Conservation (phyloP, 2,888 invertebrate species). For the Drosophila nr. perissopoda region DNA sequence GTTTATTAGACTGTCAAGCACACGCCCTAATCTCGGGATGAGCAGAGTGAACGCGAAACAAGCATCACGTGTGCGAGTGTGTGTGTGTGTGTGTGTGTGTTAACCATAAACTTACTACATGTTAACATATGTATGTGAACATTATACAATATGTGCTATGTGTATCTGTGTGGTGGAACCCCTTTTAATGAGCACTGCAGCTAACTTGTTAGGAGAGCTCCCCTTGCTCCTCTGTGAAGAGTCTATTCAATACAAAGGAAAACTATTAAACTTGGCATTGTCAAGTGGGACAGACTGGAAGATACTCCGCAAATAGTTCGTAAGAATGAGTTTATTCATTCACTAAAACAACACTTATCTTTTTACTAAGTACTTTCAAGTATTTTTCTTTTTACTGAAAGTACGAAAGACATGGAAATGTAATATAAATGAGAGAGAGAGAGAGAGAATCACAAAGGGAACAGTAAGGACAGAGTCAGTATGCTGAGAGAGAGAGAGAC, state of each 20-base stretch:
- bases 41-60: constrained; percentile 34
- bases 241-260: not conserved
- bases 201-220: constrained; percentile 37
- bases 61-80: constrained; percentile 44
- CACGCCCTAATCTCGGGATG: constrained; percentile 71
- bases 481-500: not conserved
- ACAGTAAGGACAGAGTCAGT: not conserved
- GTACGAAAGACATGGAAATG: not conserved
- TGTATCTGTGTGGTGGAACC: constrained; percentile 10
- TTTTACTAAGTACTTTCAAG: not conserved
- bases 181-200: constrained; percentile 22
- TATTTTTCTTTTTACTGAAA: not conserved
- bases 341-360: not conserved
- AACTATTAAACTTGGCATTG: not conserved
- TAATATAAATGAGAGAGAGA: not conserved
- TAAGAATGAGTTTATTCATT: not conserved
- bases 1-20: constrained; percentile 78
- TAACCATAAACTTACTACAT: constrained; percentile 34
- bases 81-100: constrained; percentile 11
- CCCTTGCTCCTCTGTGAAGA: constrained; percentile 19
- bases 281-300: not conserved
- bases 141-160: constrained; percentile 5
- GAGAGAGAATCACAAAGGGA: not conserved
- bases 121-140: constrained; percentile 9
- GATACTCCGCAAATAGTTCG: constrained; percentile 2